phyloP scores from a whole-genome alignment of 2,888 invertebrate genomes.

The Argyresthia albistria region DNA sequence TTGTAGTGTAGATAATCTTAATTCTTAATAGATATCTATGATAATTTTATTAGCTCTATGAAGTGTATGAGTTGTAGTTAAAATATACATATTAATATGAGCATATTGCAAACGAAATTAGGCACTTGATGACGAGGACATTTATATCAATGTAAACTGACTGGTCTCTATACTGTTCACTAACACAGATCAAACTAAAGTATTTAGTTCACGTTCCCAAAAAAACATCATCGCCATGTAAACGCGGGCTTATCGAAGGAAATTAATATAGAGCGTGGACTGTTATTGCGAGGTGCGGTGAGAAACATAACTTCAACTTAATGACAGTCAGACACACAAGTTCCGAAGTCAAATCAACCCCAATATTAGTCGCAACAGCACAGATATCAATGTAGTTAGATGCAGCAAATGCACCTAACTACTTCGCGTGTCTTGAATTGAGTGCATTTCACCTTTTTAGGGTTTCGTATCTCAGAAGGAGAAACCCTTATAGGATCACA shows the following conservation, averaged over 20 bases:
- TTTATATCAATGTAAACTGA: not conserved
- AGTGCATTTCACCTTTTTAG: no score
- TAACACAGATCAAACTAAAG: no score
- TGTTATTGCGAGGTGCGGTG: constrained; percentile 43
- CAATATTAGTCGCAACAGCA: not conserved
- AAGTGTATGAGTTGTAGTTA: not conserved
- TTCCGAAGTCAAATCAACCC: not conserved
- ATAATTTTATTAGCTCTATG: no score
- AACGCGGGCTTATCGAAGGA: constrained; percentile 22
- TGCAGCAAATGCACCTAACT: no score
- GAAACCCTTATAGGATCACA: not conserved
- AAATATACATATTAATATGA: not conserved
- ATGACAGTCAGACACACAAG: constrained; percentile 19
- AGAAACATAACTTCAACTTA: constrained; percentile 28
- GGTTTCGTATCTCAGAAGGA: no score
- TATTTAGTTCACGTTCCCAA: not conserved
- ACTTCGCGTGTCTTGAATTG: no score
- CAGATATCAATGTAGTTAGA: no score
- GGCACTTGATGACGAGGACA: not conserved
- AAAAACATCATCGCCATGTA: constrained; percentile 13
- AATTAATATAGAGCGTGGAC: constrained; percentile 36
- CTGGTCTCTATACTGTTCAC: not conserved
- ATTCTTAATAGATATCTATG: no score
- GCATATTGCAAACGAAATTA: not conserved
- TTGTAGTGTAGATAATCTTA: no score